Percentiles rank a stretch among this genome's conserved stretches.
Conservation (phyloP, 2,888 invertebrate species). For the Tetrapedia diversipes region DNA sequence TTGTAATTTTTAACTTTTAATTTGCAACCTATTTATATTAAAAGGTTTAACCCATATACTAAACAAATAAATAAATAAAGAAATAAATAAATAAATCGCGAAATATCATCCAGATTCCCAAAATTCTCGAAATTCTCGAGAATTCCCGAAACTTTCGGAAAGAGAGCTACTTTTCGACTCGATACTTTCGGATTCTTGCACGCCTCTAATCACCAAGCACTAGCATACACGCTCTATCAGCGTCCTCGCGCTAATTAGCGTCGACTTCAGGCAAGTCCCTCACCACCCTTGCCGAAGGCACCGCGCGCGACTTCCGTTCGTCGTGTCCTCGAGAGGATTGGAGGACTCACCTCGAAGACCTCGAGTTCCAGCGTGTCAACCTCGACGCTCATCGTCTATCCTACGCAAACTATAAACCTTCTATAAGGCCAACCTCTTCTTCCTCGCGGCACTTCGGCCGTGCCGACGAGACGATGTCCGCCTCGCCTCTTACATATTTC, state of each 20-base stretch:
- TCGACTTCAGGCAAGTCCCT: slow-evolving; percentile 10
- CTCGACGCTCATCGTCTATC: slow-evolving; percentile 80
- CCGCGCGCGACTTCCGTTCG: slow-evolving; percentile 60
- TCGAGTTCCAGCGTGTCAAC: slow-evolving; percentile 82
- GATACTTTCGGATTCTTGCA: too few species aligned
- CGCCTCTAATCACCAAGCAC: too few species aligned
- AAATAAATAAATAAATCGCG: too few species aligned
- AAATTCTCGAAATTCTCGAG: too few species aligned
- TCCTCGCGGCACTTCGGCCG: slow-evolving; percentile 75
- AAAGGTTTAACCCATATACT: too few species aligned
- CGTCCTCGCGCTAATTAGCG: slow-evolving; percentile 3
- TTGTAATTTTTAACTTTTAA: too few species aligned
- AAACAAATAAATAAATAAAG: too few species aligned
- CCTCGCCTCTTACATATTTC: slow-evolving; percentile 75
- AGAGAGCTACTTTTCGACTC: too few species aligned
- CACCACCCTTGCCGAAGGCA: slow-evolving; percentile 5
- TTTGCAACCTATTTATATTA: too few species aligned
- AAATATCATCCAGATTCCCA: too few species aligned
- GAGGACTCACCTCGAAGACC: slow-evolving; percentile 81
- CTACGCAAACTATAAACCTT: slow-evolving; percentile 77
- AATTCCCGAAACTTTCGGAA: too few species aligned
- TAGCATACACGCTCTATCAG: slow-evolving; percentile 2
- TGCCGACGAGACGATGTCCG: slow-evolving; percentile 73
- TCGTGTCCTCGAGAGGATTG: slow-evolving; percentile 64
- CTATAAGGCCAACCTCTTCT: slow-evolving; percentile 77